Base-by-base conservation (phyloP, 2,797 vertebrate species). In the Anabas testudineus region DNA sequence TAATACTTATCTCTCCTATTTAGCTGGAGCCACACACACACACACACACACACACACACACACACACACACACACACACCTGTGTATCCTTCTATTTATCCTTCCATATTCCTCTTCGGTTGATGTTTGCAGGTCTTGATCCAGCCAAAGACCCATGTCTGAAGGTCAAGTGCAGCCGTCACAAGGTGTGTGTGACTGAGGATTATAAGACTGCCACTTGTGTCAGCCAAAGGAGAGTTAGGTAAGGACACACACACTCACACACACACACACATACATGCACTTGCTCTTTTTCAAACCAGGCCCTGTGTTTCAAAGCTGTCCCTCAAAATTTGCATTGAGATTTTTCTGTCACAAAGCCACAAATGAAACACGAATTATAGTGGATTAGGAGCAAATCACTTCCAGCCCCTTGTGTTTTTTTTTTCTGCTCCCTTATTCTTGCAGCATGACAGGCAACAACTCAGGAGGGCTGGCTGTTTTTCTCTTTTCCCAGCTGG, bases 131-230 rank as follows among this genome's bases (percentile, higher is more conserved):
- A 97, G 95, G 93, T 89, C 93, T 98, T 83, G 96, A 98, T 94
- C 95, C 96, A 28, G 91, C 96, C 86, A 97, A 96, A 94, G 96
- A 99, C 89, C 98, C 98, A 0, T 99, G 98, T 92, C 94, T 95
- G 87, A 98, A 98, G 94, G 93, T 96, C 87, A 99, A 99, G 89
- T 99, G 98, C 80, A 95, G 96, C 84, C 96, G 93, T 43, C 96
- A 97, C 92, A 99, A 99, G 90, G 95, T 97, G 76, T 99, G 98
- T 79, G 93, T 99, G 82, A 91, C 96, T 3, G 96, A 97, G 85
- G 95, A 96, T 91, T 93, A 95, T 71, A 95, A 96, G 79, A 97
- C 95, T 3, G 95, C 97, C 67, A 83, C 95, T 86, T 99, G 97
- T 90, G 83, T 99, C 80, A 99, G 97, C 88, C 96, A 97, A 70